These are phyloP conservation scores for Lasioglossum figueresi DNA, from an alignment of 2,888 invertebrate species.

Conservation along the genomic window DNA sequence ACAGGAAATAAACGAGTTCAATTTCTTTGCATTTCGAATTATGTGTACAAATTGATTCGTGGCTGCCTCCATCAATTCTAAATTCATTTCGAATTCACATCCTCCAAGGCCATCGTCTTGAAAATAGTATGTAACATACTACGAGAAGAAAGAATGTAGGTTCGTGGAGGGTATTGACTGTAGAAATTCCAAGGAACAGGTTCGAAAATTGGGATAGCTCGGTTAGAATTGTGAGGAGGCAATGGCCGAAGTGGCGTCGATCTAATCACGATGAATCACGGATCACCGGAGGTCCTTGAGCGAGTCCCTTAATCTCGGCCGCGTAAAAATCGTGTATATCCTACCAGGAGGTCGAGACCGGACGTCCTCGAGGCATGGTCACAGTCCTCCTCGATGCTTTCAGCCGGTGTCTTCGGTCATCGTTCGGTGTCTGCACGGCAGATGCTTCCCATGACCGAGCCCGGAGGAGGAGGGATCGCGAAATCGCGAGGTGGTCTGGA, in stretches of 20 bases:
- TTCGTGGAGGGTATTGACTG: background rate
- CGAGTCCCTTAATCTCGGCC: background rate
- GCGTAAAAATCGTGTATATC: background rate
- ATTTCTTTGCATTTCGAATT: too few species aligned
- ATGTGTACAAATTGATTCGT: too few species aligned
- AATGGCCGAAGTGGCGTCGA: background rate
- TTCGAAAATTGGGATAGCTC: background rate
- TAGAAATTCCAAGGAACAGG: background rate
- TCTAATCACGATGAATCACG: conserved; percentile 8
- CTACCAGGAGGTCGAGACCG: conserved; percentile 43
- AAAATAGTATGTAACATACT: background rate
- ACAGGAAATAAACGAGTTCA: too few species aligned
- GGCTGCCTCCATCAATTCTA: too few species aligned
- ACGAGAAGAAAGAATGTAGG: background rate
- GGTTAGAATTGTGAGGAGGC: too few species aligned
- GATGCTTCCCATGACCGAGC: background rate
- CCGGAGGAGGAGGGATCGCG: background rate
- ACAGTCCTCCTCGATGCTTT: background rate
- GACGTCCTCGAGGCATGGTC: conserved; percentile 26
- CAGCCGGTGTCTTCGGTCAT: conserved; percentile 13
- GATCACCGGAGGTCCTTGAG: background rate
- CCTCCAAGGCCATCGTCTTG: too few species aligned
- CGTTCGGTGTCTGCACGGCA: conserved; percentile 9
- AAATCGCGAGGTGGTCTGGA: conserved; percentile 10
- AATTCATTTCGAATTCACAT: too few species aligned